Percentiles rank a stretch among this genome's conserved stretches.
These are phyloP conservation scores for Aphis craccivora DNA, from an alignment of 1,140 invertebrate genomes.

Conservation along the genomic window DNA sequence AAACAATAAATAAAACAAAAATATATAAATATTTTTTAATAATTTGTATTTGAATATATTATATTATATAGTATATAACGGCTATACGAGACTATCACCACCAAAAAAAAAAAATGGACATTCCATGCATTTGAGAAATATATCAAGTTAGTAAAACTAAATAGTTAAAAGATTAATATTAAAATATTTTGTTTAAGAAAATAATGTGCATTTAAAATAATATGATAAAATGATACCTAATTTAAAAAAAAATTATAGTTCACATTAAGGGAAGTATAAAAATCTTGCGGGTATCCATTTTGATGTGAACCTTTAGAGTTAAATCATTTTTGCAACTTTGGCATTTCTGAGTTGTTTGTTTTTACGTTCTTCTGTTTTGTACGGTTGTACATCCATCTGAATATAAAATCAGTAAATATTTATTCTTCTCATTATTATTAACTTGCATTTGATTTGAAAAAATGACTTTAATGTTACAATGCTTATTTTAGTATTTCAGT, in stretches of 20 bases:
- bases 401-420: constrained; percentile 24
- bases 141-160: not conserved
- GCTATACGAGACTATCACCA: not conserved
- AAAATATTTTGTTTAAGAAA: not conserved
- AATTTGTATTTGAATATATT: not conserved
- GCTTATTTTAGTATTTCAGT: not conserved
- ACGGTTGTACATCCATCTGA: constrained; percentile 38
- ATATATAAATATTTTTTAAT: not conserved
- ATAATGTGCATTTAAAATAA: not conserved
- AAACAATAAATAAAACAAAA: not conserved
- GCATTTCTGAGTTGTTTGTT: not conserved
- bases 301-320: not conserved
- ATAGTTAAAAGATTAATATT: not conserved
- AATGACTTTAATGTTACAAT: not conserved
- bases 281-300: not conserved
- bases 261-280: not conserved
- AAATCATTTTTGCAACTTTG: not conserved
- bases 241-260: not conserved
- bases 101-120: not conserved
- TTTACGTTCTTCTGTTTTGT: not conserved
- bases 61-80: not conserved
- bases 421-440: not conserved
- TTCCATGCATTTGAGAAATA: not conserved
- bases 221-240: not conserved
- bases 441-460: not conserved